These are phyloP conservation scores for Trinorchestia longiramus DNA, from an alignment of 1,140 invertebrate genomes.

Conservation along the genomic window DNA sequence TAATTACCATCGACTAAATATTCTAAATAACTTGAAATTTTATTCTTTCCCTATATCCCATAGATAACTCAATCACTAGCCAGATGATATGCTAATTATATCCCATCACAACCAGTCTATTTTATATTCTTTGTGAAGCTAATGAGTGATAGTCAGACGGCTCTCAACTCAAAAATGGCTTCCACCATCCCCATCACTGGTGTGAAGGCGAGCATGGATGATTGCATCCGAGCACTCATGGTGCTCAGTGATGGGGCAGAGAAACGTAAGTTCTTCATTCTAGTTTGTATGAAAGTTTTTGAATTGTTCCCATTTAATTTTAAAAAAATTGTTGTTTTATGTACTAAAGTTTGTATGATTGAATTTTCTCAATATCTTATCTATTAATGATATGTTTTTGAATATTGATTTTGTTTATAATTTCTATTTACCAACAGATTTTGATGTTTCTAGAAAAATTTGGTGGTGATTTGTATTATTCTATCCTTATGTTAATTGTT, in stretches of 20 bases:
- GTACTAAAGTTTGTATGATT: background rate
- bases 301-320: background rate
- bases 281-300: background rate
- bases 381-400: background rate
- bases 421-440: too few species aligned
- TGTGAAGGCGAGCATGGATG: background rate
- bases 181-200: background rate
- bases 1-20: too few species aligned
- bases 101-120: background rate
- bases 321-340: background rate
- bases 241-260: constrained; percentile 42
- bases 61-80: too few species aligned
- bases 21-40: too few species aligned
- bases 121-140: background rate
- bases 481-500: background rate
- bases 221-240: constrained; percentile 11
- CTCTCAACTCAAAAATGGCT: background rate
- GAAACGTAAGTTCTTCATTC: background rate
- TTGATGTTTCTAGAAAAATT: background rate
- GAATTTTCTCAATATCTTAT: background rate
- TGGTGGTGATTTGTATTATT: background rate
- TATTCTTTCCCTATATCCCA: too few species aligned
- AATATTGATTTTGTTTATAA: too few species aligned
- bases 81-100: background rate
- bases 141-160: background rate